Evolutionary conservation across 2,113 vertebrate genomes (phyloP).

Genomic region (Xiphophorus hellerii): DNA sequence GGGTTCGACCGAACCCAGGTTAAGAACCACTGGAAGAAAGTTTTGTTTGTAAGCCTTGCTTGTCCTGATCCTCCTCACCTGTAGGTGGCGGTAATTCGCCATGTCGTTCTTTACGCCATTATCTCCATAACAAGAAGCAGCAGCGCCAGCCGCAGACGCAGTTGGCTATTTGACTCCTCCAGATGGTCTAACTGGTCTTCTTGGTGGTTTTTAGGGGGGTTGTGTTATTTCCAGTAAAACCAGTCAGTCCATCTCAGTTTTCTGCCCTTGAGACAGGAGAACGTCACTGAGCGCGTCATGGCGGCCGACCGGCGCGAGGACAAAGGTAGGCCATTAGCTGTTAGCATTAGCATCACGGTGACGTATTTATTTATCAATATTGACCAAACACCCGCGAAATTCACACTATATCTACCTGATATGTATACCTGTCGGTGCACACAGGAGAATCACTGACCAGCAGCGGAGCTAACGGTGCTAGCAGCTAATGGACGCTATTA

Average conservation of each 20-base stretch:
- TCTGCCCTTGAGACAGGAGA: not conserved
- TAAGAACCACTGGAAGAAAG: too few relatives aligned
- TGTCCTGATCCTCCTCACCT: not conserved
- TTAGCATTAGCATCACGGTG: constrained; percentile 26
- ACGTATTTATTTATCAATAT: not conserved
- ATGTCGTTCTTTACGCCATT: not conserved
- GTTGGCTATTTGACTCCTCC: constrained; percentile 37
- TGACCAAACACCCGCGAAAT: too few relatives aligned
- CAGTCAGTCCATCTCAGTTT: fast-evolving
- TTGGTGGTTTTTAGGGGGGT: not conserved
- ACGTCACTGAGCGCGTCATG: constrained; percentile 48
- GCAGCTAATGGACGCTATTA: not conserved
- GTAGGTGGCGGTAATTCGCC: not conserved
- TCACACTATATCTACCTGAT: not conserved
- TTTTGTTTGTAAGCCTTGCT: too few relatives aligned
- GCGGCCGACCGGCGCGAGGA: constrained; percentile 73
- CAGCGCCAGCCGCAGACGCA: not conserved
- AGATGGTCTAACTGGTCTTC: too few relatives aligned
- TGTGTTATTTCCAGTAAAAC: not conserved
- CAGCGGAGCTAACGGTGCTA: not conserved
- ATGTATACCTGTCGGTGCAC: constrained; percentile 33
- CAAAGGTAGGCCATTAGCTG: constrained; percentile 60
- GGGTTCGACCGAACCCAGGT: too few relatives aligned
- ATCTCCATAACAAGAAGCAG: not conserved
- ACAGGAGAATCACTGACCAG: too few relatives aligned